These are phyloP conservation scores for Drosophila ohnishii DNA, from an alignment of 1,140 invertebrate genomes.

Conservation along the genomic window DNA sequence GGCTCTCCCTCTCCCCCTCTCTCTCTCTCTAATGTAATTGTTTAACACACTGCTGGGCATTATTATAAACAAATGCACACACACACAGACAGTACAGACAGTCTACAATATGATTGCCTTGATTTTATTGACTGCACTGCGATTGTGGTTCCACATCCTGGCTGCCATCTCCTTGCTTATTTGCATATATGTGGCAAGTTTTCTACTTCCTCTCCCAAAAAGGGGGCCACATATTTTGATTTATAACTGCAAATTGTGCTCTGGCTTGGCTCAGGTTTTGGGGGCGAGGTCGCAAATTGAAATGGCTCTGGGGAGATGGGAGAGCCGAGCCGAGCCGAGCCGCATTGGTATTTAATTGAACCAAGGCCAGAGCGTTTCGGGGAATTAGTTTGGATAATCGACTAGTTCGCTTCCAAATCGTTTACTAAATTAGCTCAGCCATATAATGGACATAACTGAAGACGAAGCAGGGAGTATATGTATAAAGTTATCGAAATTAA, in stretches of 20 bases:
- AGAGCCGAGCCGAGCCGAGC: not conserved
- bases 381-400: slow-evolving; percentile 38
- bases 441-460: not conserved
- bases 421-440: slow-evolving; percentile 10
- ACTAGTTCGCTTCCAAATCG: slow-evolving; percentile 14
- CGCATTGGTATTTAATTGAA: slow-evolving; percentile 38
- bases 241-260: slow-evolving; percentile 41
- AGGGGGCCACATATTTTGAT: slow-evolving; percentile 33
- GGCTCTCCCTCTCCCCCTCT: too few relatives aligned
- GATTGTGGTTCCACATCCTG: slow-evolving; percentile 25
- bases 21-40: slow-evolving; percentile 65
- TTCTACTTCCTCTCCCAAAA: slow-evolving; percentile 10
- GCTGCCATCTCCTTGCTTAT: slow-evolving; percentile 11
- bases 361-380: slow-evolving; percentile 4
- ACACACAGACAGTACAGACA: not conserved
- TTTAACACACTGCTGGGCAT: slow-evolving; percentile 75
- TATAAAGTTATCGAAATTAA: not conserved
- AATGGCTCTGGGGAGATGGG: slow-evolving; percentile 22
- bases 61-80: slow-evolving; percentile 73
- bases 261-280: not conserved
- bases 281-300: slow-evolving; percentile 4
- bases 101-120: slow-evolving; percentile 52
- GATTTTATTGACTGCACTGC: slow-evolving; percentile 75
- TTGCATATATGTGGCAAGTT: slow-evolving; percentile 29
- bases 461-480: not conserved